phyloP scores from a whole-genome alignment of 2,888 invertebrate species.

The Dastarcus helophoroides region DNA sequence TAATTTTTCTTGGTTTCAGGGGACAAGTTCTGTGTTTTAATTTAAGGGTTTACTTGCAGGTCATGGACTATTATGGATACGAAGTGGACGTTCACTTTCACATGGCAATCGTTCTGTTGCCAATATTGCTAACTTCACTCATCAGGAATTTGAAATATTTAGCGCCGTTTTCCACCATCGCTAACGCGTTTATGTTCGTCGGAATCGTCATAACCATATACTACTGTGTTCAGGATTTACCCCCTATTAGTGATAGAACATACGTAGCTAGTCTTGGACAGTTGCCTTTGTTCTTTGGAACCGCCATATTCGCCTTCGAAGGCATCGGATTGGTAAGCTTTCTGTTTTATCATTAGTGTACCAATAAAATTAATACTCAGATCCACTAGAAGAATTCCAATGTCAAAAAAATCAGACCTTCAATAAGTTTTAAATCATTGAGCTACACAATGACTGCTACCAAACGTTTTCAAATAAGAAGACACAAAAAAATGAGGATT shows the following conservation, averaged over 20 bases:
- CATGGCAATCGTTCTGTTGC: slow-evolving; percentile 62
- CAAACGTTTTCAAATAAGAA: too few species aligned
- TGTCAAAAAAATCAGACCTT: too few species aligned
- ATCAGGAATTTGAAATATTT: slow-evolving; percentile 66
- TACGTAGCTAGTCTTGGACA: slow-evolving; percentile 48
- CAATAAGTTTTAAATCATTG: too few species aligned
- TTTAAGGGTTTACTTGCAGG: slow-evolving; percentile 40
- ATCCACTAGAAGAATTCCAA: too few species aligned
- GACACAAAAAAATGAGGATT: too few species aligned
- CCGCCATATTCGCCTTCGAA: slow-evolving; percentile 93
- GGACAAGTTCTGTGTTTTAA: too few species aligned
- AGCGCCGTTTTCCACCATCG: slow-evolving; percentile 66
- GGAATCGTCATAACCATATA: slow-evolving; percentile 71
- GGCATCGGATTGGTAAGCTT: slow-evolving; percentile 76
- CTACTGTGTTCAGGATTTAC: slow-evolving; percentile 62
- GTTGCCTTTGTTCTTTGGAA: slow-evolving; percentile 87
- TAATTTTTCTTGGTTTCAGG: too few species aligned
- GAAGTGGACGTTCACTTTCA: slow-evolving; percentile 54
- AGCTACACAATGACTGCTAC: too few species aligned
- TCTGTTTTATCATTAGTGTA: too few species aligned
- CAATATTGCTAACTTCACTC: slow-evolving; percentile 61
- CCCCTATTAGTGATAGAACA: slow-evolving; percentile 45
- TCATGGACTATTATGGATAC: slow-evolving; percentile 52
- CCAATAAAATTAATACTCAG: too few species aligned
- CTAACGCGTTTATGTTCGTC: slow-evolving; percentile 63